Base-by-base conservation (phyloP, 2,888 invertebrate species). In the Hydropsyche betteni region DNA sequence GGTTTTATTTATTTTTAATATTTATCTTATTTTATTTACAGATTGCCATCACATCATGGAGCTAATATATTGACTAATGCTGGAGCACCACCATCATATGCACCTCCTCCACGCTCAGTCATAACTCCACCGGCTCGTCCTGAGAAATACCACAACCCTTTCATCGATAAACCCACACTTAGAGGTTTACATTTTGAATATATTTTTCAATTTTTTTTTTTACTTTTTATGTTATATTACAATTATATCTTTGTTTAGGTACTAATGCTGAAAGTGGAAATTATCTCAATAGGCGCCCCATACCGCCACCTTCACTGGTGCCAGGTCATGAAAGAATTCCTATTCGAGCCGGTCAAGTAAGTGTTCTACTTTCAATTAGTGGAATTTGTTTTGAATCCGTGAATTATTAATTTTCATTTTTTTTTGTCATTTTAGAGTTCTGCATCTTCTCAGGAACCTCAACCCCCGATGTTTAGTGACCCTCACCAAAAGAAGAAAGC, bases 81-180 rank as follows among this genome's bases (percentile, higher is more conserved):
- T 87, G 92, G 91, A 70, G 93, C 93, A 80, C 89, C 93, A 80
- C 94, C 94, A 53, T 93, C 93, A 52, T 95, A 95, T 85, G 93
- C 94, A 36, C 94, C 94, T 72, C 94, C 95, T 33, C 92, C 93
- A 50, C 86, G 94, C 76, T 89, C 91, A 12, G 92, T 94, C 83
- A 92, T 93, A 84, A 95, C 95, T 0, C 95, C 95, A 0, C 94
- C 94, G 0, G 84, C 95, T 80, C 95, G 94, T 12, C 94, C 93
- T 7, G 94, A 94, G 84, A 44, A 44, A 44, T 94, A 93, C 83
- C 89, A 91, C 78, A 94, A 94, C 86, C 94, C 95, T 0, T 95
- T 95, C 82, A 94, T 94, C n/a, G 94, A 95, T 83, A 95, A 94
- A 84, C 95, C 95, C 72, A 95, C 95, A 68, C 86, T 95, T 76